Conservation (phyloP, 2,888 invertebrate species). For the Microctonus brassicae region DNA sequence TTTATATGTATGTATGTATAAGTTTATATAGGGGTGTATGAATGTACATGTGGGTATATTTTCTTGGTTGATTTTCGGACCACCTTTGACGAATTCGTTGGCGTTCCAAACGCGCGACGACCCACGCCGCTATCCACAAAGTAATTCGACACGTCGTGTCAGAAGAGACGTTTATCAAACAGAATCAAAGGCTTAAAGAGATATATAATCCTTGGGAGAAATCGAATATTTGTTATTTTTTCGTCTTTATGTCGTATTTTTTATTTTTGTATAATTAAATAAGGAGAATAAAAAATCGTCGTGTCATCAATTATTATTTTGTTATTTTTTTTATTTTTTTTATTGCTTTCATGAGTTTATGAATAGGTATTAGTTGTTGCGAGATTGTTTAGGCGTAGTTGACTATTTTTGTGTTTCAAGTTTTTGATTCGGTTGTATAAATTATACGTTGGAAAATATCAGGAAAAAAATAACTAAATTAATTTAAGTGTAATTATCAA, state of each 20-base stretch:
- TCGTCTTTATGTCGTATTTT: neutral
- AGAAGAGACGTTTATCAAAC: constrained; percentile 15
- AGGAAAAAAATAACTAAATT: too few relatives aligned
- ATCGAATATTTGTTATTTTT: neutral
- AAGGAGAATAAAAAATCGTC: too few relatives aligned
- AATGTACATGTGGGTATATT: neutral
- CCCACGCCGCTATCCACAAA: constrained; percentile 5
- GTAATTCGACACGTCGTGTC: constrained; percentile 30
- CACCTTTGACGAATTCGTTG: constrained; percentile 31
- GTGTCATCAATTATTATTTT: too few relatives aligned
- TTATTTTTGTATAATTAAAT: too few relatives aligned
- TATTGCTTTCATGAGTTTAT: too few relatives aligned
- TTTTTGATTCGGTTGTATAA: too few relatives aligned
- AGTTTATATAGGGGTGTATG: neutral
- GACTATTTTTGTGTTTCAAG: too few relatives aligned
- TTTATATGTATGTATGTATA: neutral
- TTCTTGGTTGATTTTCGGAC: constrained; percentile 15
- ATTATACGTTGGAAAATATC: too few relatives aligned
- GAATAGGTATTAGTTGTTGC: too few relatives aligned
- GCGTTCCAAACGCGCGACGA: constrained; percentile 1
- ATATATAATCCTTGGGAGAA: neutral
- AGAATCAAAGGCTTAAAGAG: neutral
- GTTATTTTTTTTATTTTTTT: too few relatives aligned
- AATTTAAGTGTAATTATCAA: too few relatives aligned
- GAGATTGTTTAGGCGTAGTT: too few relatives aligned